These are phyloP conservation scores for Aythya fuligula DNA, from an alignment of 2,797 vertebrate species.

Conservation along the genomic window DNA sequence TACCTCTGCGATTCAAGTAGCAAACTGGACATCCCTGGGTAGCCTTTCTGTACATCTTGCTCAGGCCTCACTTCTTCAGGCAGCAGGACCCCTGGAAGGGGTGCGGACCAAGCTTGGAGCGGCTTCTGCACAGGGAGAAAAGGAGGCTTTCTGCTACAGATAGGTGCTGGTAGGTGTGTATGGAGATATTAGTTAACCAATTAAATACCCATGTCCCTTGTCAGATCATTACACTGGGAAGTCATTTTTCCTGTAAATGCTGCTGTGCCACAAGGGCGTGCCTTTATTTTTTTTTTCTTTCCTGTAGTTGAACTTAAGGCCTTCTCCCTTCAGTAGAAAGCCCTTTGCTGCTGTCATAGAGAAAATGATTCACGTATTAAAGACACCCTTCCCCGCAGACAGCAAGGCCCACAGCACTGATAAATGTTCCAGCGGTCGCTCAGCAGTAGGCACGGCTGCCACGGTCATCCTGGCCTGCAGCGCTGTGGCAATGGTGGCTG, in stretches of 20 bases:
- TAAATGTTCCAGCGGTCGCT: background rate
- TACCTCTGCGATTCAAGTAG: background rate
- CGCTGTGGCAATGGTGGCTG: background rate
- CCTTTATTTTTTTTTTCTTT: background rate
- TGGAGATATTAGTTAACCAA: background rate
- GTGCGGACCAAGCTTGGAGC: background rate
- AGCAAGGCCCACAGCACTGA: background rate
- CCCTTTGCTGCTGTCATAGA: background rate
- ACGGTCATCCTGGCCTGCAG: fast-evolving
- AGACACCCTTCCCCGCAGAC: background rate
- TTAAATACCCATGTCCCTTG: background rate
- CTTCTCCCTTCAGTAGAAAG: background rate
- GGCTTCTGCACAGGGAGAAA: background rate
- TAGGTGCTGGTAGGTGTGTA: background rate
- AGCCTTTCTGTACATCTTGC: background rate
- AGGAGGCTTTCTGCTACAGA: background rate
- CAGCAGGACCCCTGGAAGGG: background rate
- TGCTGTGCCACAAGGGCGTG: background rate
- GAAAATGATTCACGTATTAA: background rate
- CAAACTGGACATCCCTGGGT: background rate
- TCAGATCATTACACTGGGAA: background rate
- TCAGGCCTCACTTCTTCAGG: background rate
- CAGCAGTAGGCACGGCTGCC: background rate
- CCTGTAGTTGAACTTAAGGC: background rate
- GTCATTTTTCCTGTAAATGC: background rate